Percentiles rank a stretch among this genome's conserved stretches.
These are phyloP conservation scores for Tromatobia lineatoria DNA, from an alignment of 2,888 invertebrate species.

Conservation along the genomic window DNA sequence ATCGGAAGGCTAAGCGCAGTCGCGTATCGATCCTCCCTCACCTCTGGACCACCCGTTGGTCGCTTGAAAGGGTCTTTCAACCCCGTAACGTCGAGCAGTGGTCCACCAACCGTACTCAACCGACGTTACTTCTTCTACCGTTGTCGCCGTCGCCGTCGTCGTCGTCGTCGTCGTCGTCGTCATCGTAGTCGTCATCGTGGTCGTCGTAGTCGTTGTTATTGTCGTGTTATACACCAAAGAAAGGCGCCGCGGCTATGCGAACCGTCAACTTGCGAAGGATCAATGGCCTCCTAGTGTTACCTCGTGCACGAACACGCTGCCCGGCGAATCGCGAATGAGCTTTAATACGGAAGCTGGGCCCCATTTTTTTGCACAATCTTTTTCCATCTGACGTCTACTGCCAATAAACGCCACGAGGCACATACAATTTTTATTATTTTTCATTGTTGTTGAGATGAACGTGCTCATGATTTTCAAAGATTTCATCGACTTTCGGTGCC, in stretches of 20 bases:
- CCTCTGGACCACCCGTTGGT: slow-evolving; percentile 63
- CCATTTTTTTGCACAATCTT: background rate
- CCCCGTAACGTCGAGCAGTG: slow-evolving; percentile 80
- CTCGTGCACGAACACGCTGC: slow-evolving; percentile 47
- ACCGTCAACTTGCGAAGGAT: slow-evolving; percentile 14
- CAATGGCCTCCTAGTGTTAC: slow-evolving; percentile 33
- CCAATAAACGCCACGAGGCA: background rate
- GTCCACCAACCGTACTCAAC: slow-evolving; percentile 81
- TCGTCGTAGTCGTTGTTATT: slow-evolving; percentile 73
- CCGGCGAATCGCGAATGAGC: slow-evolving; percentile 51
- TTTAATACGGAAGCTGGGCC: background rate
- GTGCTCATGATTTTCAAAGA: background rate
- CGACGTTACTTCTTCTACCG: slow-evolving; percentile 75
- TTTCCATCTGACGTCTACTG: background rate
- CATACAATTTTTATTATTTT: background rate
- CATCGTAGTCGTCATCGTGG: slow-evolving; percentile 38
- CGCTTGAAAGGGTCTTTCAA: slow-evolving; percentile 58
- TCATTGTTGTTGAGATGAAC: background rate
- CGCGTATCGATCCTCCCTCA: slow-evolving; percentile 71
- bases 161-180: slow-evolving; percentile 61
- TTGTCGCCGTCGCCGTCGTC: slow-evolving; percentile 74
- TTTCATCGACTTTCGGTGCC: background rate
- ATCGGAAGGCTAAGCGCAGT: slow-evolving; percentile 64
- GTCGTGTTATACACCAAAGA: background rate
- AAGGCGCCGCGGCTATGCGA: slow-evolving; percentile 29